A percentile compares a stretch with the other conserved stretches of the same genome.
Evolutionary conservation across 2,888 invertebrate genomes (phyloP).

Genomic region (Conchocele bisecta): DNA sequence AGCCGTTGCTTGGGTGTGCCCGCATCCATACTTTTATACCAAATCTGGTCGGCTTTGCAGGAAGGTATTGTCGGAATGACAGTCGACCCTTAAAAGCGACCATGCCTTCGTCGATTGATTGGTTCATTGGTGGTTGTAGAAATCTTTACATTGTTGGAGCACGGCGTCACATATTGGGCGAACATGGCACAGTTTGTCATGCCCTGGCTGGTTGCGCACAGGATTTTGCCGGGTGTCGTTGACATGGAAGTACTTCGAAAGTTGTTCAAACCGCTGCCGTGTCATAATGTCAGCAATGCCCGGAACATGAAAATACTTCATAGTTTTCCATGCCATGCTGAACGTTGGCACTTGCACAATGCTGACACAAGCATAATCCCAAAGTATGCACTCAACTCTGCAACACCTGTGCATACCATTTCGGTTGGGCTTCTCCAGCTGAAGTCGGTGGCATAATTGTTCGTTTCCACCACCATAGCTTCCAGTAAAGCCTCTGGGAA

Average conservation of each 20-base stretch:
- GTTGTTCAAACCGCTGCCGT: conserved; percentile 12
- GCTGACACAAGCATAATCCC: conserved; percentile 23
- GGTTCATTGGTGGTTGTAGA: conserved; percentile 17
- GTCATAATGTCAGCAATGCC: conserved; percentile 28
- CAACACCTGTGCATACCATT: background rate
- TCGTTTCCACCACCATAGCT: background rate
- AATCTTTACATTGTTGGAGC: conserved; percentile 1
- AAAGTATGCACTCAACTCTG: conserved; percentile 27
- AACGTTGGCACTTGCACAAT: conserved; percentile 2
- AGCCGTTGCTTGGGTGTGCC: conserved; percentile 21
- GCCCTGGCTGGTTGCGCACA: conserved; percentile 8
- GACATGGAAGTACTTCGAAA: conserved; percentile 18
- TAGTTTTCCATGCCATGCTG: conserved; percentile 15
- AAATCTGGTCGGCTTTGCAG: too few relatives aligned
- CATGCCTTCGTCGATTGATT: conserved; percentile 36
- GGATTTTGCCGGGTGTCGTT: conserved; percentile 19
- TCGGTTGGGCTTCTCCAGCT: background rate
- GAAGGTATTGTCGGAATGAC: conserved; percentile 31
- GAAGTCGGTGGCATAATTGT: background rate
- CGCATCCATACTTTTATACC: conserved; percentile 38
- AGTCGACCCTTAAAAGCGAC: conserved; percentile 23
- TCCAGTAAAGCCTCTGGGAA: conserved; percentile 9
- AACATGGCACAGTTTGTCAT: conserved; percentile 36
- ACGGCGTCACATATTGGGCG: conserved; percentile 11
- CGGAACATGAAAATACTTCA: conserved; percentile 1